Conservation (phyloP, 2,113 vertebrate species). For the Morone saxatilis region DNA sequence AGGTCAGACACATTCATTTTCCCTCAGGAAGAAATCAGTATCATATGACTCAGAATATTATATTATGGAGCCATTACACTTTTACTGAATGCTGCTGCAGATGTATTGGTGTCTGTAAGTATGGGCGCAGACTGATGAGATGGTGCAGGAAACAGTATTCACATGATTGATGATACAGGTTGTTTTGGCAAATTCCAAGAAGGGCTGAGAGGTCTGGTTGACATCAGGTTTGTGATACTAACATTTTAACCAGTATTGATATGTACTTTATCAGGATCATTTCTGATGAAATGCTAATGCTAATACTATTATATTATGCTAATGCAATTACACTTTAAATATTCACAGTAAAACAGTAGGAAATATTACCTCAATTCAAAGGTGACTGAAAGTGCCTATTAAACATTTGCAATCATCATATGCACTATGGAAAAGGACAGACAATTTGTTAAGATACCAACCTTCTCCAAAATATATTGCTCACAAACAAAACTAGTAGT, state of each 20-base stretch:
- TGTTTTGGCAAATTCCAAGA: background rate
- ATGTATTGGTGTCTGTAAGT: constrained; percentile 50
- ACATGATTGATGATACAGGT: constrained; percentile 13
- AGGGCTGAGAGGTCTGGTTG: background rate
- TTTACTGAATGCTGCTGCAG: constrained; percentile 43
- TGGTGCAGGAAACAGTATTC: constrained; percentile 5
- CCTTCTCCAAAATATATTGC: background rate
- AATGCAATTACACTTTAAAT: background rate
- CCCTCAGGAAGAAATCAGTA: constrained; percentile 54
- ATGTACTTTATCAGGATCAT: background rate
- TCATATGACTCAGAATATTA: constrained; percentile 56
- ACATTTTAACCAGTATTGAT: background rate
- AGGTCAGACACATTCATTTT: constrained; percentile 65
- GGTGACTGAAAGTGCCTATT: background rate
- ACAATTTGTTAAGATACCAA: background rate
- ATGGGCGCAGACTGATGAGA: constrained; percentile 37
- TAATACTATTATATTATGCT: background rate
- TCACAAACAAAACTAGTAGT: background rate
- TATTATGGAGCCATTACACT: constrained; percentile 65
- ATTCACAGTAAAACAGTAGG: background rate
- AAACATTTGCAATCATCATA: background rate
- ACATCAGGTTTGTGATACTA: background rate
- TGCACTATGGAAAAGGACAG: background rate
- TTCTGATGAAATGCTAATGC: too few species aligned
- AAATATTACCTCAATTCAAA: background rate